Evolutionary conservation across 2,797 vertebrate species (phyloP), one percentile per base, ranked within the genome.

Genomic region (Brotogeris chrysoptera): DNA sequence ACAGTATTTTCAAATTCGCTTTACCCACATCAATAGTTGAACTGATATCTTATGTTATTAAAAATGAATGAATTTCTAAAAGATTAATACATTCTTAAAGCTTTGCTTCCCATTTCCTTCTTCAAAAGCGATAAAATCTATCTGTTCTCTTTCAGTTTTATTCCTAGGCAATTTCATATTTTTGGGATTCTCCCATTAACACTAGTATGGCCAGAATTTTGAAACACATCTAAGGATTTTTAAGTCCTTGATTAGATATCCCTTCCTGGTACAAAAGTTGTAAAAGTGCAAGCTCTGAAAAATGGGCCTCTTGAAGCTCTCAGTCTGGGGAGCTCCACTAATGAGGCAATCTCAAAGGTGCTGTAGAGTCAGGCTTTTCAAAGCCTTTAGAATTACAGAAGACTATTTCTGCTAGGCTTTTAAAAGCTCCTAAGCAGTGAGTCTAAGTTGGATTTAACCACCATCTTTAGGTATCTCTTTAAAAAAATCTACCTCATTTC

Each of bases 261-360:
- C 21, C 39, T 88, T 73, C 44, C 6, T 5, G 47, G 11, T 68
- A 84, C 21, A 73, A 65, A 96, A 61, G 5, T 5, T 17, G 70
- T 78, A 65, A 83, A 91, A 85, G 19, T 7, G 71, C 12, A 87
- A 78, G 36, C 65, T 87, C 65, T 91, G 91, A 91, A 91, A 93
- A 91, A 57, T 2, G 6, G 46, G 2, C n/a, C 53, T 38, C 64
- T 68, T 91, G 34, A 94, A 83, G 8, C 25, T 86, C 17, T 66
- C 44, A 1, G 4, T 82, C 74, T 82, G 39, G 80, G 60, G 39
- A 95, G 30, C 43, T 88, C 60, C 15, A 38, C 73, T 95, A 93
- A 95, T 1, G 16, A 95, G 92, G 83, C 44, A 70, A 65, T 41
- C 50, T 93, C 76, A 92, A 90, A 93, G 53, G 21, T 78, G 27